Base-by-base conservation (phyloP, 2,888 invertebrate species). In the Amphipyra tragopoginis region DNA sequence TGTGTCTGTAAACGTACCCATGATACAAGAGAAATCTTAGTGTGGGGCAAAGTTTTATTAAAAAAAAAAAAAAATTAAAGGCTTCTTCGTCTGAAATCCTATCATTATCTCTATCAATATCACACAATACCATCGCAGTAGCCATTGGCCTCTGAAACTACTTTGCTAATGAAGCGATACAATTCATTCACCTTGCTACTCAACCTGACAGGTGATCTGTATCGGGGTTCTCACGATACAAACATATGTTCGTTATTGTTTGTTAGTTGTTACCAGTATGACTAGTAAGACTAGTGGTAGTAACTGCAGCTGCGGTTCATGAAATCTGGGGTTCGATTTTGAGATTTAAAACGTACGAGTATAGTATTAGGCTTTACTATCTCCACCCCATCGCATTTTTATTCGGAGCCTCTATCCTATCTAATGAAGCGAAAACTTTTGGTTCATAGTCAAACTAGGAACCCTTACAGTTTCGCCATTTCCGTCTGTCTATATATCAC, bases 181-280 rank as follows among this genome's bases (percentile, higher is more conserved):
- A 53, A 50, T 59, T 48, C 52, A 67, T 68, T 73, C 74, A 68
- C 74, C 68, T 68, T 68, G 60, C 15, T 36, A 13, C 1, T 34
- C 34, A 33, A 49, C 38, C 51, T 54, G 50, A 51, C 75, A 60
- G 42, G 8, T 43, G 69, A 68, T 69, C 50, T 0, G 1, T 54
- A 74, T 74, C 61, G 68, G 26, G 0, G 7, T 74, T 69, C 68
- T 50, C 68, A 69, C 62, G 61, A 7, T 50, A 43, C 45, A 11
- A 34, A 4, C 29, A 36, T 67, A 52, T 52, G 45, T 52, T 52
- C 51, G 49, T 38, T 73, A 4, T 29, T 29, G 29, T 58, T 73
- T 59, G 43, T 73, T 73, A 49, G 6, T 53, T 68, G 58, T 52
- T 29, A 52, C 11, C 33, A 58, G 67, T 49, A 57, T 34, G 21